Evolutionary conservation across 2,113 vertebrate species (phyloP).

Genomic region (Cheilinus undulatus): DNA sequence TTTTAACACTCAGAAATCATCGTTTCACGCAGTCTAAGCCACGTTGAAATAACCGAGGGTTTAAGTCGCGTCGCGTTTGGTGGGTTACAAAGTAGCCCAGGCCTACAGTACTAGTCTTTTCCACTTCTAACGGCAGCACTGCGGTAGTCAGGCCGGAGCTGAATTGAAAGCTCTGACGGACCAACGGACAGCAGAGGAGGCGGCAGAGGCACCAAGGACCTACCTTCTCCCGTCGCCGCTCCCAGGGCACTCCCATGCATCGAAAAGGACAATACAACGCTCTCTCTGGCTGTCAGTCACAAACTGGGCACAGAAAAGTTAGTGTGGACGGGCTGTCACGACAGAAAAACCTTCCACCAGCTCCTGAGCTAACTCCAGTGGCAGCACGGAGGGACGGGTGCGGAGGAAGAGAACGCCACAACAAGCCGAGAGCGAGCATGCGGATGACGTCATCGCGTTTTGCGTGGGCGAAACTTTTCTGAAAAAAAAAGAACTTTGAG

Average conservation of each 20-base stretch:
- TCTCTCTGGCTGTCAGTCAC: slow-evolving; percentile 32
- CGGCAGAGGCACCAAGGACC: slow-evolving; percentile 41
- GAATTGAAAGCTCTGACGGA: slow-evolving; percentile 55
- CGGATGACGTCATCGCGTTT: slow-evolving; percentile 79
- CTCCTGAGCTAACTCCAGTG: slow-evolving; percentile 57
- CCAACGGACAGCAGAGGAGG: slow-evolving; percentile 44
- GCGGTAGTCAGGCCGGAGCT: slow-evolving; percentile 70
- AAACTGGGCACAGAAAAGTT: slow-evolving; percentile 44
- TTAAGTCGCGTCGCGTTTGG: neutral
- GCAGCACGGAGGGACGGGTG: slow-evolving; percentile 58
- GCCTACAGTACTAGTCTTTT: slow-evolving; percentile 24
- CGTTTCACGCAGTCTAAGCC: slow-evolving; percentile 6
- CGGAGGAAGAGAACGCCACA: slow-evolving; percentile 73
- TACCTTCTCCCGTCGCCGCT: slow-evolving; percentile 81
- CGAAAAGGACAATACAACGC: slow-evolving; percentile 55
- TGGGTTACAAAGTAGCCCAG: slow-evolving; percentile 27
- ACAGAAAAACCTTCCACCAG: slow-evolving; percentile 19
- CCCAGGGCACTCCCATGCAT: slow-evolving; percentile 80
- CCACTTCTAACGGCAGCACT: slow-evolving; percentile 56
- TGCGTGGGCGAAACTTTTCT: slow-evolving; percentile 56
- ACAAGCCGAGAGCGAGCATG: slow-evolving; percentile 43
- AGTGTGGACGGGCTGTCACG: slow-evolving; percentile 53
- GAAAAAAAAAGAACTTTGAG: neutral
- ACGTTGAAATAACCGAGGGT: neutral
- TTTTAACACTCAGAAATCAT: slow-evolving; percentile 19